Evolutionary conservation across 2,797 vertebrate genomes (phyloP).

Genomic region (Ptychobarbus kaznakovi): DNA sequence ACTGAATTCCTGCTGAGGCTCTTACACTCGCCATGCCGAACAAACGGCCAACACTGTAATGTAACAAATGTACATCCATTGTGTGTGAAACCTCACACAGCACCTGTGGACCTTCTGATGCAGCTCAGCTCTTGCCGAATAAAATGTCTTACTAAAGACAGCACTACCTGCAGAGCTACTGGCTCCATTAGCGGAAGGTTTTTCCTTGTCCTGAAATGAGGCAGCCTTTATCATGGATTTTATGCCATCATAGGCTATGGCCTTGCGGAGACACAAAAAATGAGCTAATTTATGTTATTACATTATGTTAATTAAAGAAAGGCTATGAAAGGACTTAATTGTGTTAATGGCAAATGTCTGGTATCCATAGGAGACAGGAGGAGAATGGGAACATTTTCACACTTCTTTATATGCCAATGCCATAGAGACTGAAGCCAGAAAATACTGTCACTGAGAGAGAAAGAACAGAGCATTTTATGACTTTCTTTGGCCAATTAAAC

Average conservation of each 20-base stretch:
- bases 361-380: slow-evolving; percentile 21
- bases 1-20: background rate
- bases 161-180: background rate
- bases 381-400: slow-evolving; percentile 40
- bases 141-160: background rate
- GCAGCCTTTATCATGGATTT: background rate
- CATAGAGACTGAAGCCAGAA: slow-evolving; percentile 28
- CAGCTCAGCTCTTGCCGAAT: background rate
- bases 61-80: background rate
- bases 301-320: slow-evolving; percentile 31
- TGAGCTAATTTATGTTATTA: background rate
- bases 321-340: background rate
- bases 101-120: background rate
- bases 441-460: slow-evolving; percentile 15
- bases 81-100: background rate
- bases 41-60: background rate
- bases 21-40: background rate
- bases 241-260: background rate
- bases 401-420: slow-evolving; percentile 16
- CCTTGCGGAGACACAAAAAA: background rate
- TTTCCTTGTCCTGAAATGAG: background rate
- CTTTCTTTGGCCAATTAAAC: slow-evolving; percentile 46
- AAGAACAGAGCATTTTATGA: slow-evolving; percentile 23
- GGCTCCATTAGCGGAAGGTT: background rate
- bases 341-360: slow-evolving; percentile 37